These are phyloP conservation scores for Athripsodes cinereus DNA, from an alignment of 2,888 invertebrate species.

Conservation along the genomic window DNA sequence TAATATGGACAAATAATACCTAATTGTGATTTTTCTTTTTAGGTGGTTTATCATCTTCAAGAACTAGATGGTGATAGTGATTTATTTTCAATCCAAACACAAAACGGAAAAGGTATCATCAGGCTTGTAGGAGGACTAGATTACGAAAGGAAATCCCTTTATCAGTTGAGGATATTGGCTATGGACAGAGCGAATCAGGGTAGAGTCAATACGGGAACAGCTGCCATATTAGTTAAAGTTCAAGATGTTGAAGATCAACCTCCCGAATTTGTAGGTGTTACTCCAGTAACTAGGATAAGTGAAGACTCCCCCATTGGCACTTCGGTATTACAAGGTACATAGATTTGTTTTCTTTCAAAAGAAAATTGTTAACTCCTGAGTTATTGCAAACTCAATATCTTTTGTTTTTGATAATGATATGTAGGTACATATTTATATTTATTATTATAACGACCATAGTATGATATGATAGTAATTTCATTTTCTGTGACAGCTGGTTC, in stretches of 20 bases:
- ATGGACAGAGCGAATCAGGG: conserved; percentile 79
- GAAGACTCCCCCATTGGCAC: conserved; percentile 81
- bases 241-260: conserved; percentile 89
- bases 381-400: too few relatives aligned
- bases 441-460: too few relatives aligned
- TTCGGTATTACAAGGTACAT: conserved; percentile 71
- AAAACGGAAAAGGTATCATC: conserved; percentile 79
- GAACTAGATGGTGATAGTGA: conserved; percentile 73
- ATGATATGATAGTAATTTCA: too few relatives aligned
- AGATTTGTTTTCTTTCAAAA: background rate
- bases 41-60: conserved; percentile 79
- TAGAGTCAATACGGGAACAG: conserved; percentile 82
- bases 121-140: conserved; percentile 70
- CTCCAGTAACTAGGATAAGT: conserved; percentile 79
- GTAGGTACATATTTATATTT: too few relatives aligned
- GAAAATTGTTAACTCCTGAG: too few relatives aligned
- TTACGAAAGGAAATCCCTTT: conserved; percentile 80
- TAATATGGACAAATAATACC: too few relatives aligned
- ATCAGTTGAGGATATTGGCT: conserved; percentile 77
- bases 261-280: conserved; percentile 82
- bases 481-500: too few relatives aligned
- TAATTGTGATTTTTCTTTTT: too few relatives aligned
- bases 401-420: too few relatives aligned
- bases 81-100: conserved; percentile 73
- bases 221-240: conserved; percentile 78